These are phyloP conservation scores for Pitangus sulphuratus DNA, from an alignment of 2,797 vertebrate species.

Conservation along the genomic window DNA sequence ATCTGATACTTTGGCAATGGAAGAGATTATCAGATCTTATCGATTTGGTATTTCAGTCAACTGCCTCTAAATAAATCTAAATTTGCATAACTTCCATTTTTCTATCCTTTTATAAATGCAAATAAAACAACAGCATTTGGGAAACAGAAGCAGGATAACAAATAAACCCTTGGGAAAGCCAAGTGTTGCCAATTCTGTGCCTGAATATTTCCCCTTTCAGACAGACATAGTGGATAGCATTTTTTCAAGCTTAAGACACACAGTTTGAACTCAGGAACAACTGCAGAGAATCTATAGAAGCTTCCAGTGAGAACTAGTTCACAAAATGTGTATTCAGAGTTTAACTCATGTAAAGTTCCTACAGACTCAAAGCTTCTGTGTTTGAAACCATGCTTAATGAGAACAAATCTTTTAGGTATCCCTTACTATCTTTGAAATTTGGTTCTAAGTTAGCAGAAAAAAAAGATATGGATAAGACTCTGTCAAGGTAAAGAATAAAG, in stretches of 20 bases:
- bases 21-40: constrained; percentile 1
- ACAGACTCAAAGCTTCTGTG: background rate
- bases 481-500: background rate
- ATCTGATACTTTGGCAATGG: background rate
- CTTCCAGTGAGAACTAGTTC: background rate
- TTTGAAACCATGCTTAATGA: background rate
- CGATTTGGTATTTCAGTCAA: constrained; percentile 16
- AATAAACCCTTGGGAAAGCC: background rate
- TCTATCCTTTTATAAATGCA: background rate
- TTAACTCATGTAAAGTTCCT: background rate
- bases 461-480: background rate
- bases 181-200: background rate
- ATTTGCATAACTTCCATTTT: background rate
- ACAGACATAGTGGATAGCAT: background rate
- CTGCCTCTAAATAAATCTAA: background rate
- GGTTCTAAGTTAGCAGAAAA: background rate
- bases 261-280: background rate
- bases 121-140: background rate
- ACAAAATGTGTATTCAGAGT: background rate
- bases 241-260: background rate
- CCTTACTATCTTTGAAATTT: background rate
- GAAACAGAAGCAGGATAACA: background rate
- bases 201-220: background rate
- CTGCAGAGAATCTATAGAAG: background rate
- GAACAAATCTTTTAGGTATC: background rate